Base-by-base conservation (phyloP, 2,888 invertebrate genomes). In the Cataglyphis albicans region DNA sequence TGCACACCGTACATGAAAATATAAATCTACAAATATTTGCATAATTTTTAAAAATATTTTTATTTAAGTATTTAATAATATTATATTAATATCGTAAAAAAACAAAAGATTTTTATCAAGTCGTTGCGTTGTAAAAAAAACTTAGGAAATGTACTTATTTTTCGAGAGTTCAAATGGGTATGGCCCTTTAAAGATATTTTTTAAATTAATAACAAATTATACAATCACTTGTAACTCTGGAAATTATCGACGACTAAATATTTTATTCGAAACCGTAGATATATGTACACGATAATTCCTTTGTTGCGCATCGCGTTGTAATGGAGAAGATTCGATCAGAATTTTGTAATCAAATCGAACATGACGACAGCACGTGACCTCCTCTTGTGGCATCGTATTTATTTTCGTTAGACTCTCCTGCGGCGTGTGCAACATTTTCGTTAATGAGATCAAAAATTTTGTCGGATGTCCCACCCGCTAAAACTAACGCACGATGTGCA, bases 381-480 rank as follows among this genome's bases (percentile, higher is more conserved):
- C 72, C 4, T 25, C 41, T 44, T 41, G 21, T 72, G 32, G 41
- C 25, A 15, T 32, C 7, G 7, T 59, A 18, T 6, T 59, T 73
- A 72, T 72, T 78, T 80, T 73, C n/a, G 3, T n/a, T n/a, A 25
- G 4, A 55, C 15, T 38, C n/a, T n/a, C 15, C 7, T 21, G 57
- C 9, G 10, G 1, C 44, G 55, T 9, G 10, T 70, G 55, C 32
- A 57, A 18, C 21, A 12, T n/a, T 57, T 32, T 35, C 25, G 32
- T 78, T 72, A 59, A 73, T 73, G 59, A 59, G 35, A 76, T 68
- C 55, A 72, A 74, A 73, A 59, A 59, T 73, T 59, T 59, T 18
- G 38, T 59, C n/a, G 74, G 18, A 35, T 59, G 32, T 73, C 44
- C 59, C 59, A 44, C 35, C 59, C 59, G 74, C 21, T 35, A 59